A percentile compares a stretch with the other conserved stretches of the same genome.
Evolutionary conservation across 2,797 vertebrate species (phyloP).

Genomic region (Oceanodroma leucorhoa): DNA sequence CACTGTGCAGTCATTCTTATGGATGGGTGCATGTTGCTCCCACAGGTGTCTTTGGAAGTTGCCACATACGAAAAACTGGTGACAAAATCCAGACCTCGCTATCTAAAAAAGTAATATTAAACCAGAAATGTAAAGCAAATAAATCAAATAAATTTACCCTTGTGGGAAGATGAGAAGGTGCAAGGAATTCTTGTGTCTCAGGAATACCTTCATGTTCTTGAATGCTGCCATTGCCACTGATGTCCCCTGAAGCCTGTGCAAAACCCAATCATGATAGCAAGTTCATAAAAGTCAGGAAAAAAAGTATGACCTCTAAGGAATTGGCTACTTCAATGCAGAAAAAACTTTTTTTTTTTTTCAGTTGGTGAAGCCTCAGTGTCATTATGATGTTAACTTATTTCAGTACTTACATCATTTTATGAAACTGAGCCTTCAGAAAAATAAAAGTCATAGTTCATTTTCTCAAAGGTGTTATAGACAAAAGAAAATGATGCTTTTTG

Average conservation of each 20-base stretch:
- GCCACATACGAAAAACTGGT: not conserved
- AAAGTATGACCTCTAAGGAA: not conserved
- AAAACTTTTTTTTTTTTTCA: not conserved
- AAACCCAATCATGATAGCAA: not conserved
- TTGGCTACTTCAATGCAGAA: not conserved
- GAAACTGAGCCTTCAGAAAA: not conserved
- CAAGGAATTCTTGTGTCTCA: slow-evolving; percentile 64
- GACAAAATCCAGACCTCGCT: not conserved
- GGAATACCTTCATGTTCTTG: slow-evolving; percentile 75
- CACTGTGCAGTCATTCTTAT: not conserved
- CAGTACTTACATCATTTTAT: not conserved
- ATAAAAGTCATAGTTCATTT: not conserved
- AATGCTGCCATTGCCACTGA: slow-evolving; percentile 80
- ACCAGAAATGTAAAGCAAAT: not conserved
- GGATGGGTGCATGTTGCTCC: not conserved
- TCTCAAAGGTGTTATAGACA: not conserved
- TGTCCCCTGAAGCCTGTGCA: slow-evolving; percentile 87
- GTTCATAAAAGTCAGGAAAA: not conserved
- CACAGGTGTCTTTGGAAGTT: not conserved
- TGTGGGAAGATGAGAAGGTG: slow-evolving; percentile 54
- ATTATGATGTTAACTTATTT: not conserved
- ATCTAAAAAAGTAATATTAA: not conserved
- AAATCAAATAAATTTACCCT: slow-evolving; percentile 23
- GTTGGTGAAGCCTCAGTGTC: not conserved
- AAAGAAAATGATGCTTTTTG: not conserved